Conservation (phyloP, 92 coral and sea anemone species). For the Phymanthus crucifer region DNA sequence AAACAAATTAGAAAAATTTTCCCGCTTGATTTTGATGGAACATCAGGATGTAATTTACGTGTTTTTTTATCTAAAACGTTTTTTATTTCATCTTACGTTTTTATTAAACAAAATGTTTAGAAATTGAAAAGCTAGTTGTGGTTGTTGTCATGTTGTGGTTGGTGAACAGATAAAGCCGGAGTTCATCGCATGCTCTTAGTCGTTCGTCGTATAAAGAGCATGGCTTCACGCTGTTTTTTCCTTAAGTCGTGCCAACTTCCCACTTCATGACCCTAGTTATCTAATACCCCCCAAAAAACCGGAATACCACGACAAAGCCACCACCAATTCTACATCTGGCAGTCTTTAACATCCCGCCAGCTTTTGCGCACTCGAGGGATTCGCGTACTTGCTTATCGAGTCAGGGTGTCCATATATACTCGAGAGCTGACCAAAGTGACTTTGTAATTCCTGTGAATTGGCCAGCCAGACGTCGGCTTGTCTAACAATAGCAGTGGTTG, state of each 20-base stretch:
- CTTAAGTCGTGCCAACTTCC: neutral
- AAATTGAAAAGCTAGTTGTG: no score
- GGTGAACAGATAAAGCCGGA: neutral
- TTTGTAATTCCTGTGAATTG: neutral
- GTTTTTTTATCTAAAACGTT: no score
- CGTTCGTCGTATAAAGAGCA: constrained; percentile 6
- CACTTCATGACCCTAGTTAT: constrained; percentile 10
- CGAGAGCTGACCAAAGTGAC: neutral
- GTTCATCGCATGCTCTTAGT: neutral
- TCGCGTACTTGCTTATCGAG: neutral
- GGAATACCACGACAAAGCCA: neutral
- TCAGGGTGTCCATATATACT: neutral
- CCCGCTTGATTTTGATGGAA: no score
- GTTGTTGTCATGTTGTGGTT: no score
- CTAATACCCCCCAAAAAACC: neutral
- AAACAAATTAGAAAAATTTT: no score
- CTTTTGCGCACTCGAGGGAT: neutral
- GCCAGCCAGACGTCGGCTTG: neutral
- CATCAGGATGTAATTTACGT: no score
- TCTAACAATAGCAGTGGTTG: neutral
- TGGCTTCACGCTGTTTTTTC: constrained; percentile 6
- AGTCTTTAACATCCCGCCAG: constrained; percentile 7
- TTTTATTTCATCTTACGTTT: no score
- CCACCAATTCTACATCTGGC: constrained; percentile 1
- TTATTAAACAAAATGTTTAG: no score